These are phyloP conservation scores for Tetragonula clypearis DNA, from an alignment of 1,140 invertebrate genomes.

Conservation along the genomic window DNA sequence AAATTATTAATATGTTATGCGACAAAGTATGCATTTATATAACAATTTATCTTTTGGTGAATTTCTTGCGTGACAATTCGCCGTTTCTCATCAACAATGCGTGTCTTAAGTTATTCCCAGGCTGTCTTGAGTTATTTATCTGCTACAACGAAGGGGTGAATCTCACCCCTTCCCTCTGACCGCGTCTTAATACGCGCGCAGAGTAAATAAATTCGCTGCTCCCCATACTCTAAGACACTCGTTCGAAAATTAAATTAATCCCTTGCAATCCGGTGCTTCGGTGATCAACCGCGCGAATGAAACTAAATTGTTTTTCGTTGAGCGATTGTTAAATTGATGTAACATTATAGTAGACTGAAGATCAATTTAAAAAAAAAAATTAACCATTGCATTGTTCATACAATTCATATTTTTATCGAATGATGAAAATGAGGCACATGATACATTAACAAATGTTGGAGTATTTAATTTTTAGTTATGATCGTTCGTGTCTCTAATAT, in stretches of 20 bases:
- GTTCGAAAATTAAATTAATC: slow-evolving; percentile 46
- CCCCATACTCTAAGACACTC: not conserved
- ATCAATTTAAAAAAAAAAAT: no score
- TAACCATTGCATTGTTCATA: no score
- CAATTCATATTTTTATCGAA: no score
- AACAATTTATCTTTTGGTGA: not conserved
- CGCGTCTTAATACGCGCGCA: slow-evolving; percentile 71
- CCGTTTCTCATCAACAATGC: not conserved
- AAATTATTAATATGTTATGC: no score
- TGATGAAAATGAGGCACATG: no score
- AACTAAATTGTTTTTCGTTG: not conserved
- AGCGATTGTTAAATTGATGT: not conserved
- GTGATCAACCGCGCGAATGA: not conserved
- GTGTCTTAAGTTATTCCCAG: slow-evolving; percentile 68
- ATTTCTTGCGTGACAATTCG: not conserved
- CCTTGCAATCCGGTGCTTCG: not conserved
- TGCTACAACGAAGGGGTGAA: slow-evolving; percentile 58
- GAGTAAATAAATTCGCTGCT: slow-evolving; percentile 70
- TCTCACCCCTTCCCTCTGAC: slow-evolving; percentile 61
- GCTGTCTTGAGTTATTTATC: slow-evolving; percentile 69
- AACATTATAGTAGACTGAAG: no score
- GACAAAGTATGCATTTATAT: not conserved
- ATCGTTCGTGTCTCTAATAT: no score
- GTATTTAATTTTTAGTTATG: no score
- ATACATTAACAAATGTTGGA: no score